A percentile compares a stretch with the other conserved stretches of the same genome.
These are phyloP conservation scores for Drosophila cyrtoloma DNA, from an alignment of 2,888 invertebrate genomes.

Conservation along the genomic window DNA sequence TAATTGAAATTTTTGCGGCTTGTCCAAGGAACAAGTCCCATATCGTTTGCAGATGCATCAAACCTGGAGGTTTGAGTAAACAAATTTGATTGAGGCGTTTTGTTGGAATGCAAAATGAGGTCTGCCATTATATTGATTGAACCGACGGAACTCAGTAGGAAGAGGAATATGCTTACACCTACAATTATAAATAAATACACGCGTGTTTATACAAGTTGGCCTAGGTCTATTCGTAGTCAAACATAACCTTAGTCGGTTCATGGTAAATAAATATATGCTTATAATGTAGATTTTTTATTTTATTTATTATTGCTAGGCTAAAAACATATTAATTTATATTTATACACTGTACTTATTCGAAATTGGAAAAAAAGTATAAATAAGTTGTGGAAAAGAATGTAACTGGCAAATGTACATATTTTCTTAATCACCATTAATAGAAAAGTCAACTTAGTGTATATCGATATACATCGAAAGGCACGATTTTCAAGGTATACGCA, in stretches of 20 bases:
- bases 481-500: too few relatives aligned
- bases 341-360: background rate
- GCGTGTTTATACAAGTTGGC: background rate
- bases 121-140: constrained; percentile 1
- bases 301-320: background rate
- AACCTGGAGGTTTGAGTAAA: background rate
- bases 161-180: background rate
- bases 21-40: constrained; percentile 44
- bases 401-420: too few relatives aligned
- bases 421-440: background rate
- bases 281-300: background rate
- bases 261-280: background rate
- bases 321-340: background rate
- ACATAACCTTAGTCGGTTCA: background rate
- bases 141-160: background rate
- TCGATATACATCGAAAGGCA: too few relatives aligned
- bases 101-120: background rate
- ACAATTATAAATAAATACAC: background rate
- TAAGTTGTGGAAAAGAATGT: background rate
- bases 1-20: constrained; percentile 52
- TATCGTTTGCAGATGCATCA: constrained; percentile 32
- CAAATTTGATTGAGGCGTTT: constrained; percentile 8
- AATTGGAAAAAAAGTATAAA: background rate
- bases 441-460: background rate
- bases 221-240: background rate